A percentile compares a stretch with the other conserved stretches of the same genome.
Evolutionary conservation across 1,140 invertebrate species (phyloP).

Genomic region (Brachionus rubens): DNA sequence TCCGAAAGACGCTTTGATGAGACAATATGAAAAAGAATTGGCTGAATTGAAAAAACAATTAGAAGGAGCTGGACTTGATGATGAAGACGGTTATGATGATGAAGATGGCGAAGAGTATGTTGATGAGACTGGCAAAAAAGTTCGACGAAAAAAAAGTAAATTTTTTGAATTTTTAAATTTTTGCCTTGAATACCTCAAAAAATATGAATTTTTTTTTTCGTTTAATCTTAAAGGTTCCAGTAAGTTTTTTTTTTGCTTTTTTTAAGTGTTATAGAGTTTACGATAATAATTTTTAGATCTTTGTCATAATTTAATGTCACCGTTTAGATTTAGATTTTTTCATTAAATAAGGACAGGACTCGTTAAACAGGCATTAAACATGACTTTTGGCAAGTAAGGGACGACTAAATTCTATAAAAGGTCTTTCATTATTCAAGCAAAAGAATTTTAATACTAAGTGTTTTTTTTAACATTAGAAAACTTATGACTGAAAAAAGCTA

Average conservation of each 20-base stretch:
- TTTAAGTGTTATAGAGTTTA: too few relatives aligned
- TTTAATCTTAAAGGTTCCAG: neutral
- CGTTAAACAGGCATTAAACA: too few relatives aligned
- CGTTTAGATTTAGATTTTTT: too few relatives aligned
- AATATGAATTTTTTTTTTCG: conserved; percentile 51
- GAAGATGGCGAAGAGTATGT: conserved; percentile 39
- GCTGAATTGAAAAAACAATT: conserved; percentile 55
- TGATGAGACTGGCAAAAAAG: conserved; percentile 51
- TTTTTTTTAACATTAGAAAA: too few relatives aligned
- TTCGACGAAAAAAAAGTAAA: conserved; percentile 60
- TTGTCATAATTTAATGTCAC: too few relatives aligned
- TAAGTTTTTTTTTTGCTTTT: conserved; percentile 15
- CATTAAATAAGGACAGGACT: too few relatives aligned
- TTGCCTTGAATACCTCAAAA: conserved; percentile 64
- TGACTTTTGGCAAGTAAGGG: too few relatives aligned
- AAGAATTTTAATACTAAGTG: too few relatives aligned
- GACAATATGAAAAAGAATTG: conserved; percentile 60
- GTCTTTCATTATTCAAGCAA: too few relatives aligned
- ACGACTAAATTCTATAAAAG: too few relatives aligned
- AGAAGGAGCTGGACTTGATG: conserved; percentile 50
- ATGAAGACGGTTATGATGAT: conserved; percentile 10
- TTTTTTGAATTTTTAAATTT: conserved; percentile 63
- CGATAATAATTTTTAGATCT: too few relatives aligned
- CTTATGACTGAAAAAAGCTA: too few relatives aligned
- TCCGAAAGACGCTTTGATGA: conserved; percentile 72